Evolutionary conservation across 2,113 vertebrate species (phyloP).

Genomic region (Planiliza haematocheilus): DNA sequence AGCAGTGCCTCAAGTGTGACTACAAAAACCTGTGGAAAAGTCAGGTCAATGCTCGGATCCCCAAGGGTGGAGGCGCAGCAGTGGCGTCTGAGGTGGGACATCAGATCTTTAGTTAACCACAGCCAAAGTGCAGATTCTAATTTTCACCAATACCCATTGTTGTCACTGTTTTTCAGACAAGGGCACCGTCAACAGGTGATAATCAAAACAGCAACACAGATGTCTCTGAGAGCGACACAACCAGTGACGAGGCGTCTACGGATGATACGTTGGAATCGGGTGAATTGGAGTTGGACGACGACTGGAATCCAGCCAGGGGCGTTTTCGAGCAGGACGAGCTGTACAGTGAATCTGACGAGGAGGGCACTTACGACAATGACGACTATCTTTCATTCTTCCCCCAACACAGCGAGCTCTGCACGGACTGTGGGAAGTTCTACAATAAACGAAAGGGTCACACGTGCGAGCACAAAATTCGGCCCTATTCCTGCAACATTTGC

Average conservation of each 20-base stretch:
- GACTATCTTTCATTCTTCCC: not conserved
- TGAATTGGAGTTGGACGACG: slow-evolving; percentile 26
- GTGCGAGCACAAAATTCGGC: slow-evolving; percentile 64
- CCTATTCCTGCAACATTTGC: slow-evolving; percentile 64
- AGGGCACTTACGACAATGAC: not conserved
- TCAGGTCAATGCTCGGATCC: slow-evolving; percentile 7
- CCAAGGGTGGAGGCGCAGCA: slow-evolving; percentile 3
- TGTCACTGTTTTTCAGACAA: slow-evolving; percentile 6
- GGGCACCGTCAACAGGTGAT: slow-evolving; percentile 11
- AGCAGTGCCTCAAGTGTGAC: slow-evolving; percentile 39
- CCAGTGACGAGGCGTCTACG: slow-evolving; percentile 7
- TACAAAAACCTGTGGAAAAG: slow-evolving; percentile 56
- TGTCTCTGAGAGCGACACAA: not conserved
- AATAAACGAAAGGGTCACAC: slow-evolving; percentile 39
- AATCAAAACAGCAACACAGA: not conserved
- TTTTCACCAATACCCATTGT: not conserved
- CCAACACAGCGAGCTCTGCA: slow-evolving; percentile 48
- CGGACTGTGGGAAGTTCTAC: slow-evolving; percentile 66
- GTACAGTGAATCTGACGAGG: not conserved
- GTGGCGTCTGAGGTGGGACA: slow-evolving; percentile 28
- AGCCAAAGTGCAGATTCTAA: not conserved
- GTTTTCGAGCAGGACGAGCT: not conserved
- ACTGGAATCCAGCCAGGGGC: slow-evolving; percentile 6
- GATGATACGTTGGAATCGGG: not conserved
- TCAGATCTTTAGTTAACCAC: not conserved